phyloP scores from a whole-genome alignment of 2,888 invertebrate species.

The Anorthoa munda region DNA sequence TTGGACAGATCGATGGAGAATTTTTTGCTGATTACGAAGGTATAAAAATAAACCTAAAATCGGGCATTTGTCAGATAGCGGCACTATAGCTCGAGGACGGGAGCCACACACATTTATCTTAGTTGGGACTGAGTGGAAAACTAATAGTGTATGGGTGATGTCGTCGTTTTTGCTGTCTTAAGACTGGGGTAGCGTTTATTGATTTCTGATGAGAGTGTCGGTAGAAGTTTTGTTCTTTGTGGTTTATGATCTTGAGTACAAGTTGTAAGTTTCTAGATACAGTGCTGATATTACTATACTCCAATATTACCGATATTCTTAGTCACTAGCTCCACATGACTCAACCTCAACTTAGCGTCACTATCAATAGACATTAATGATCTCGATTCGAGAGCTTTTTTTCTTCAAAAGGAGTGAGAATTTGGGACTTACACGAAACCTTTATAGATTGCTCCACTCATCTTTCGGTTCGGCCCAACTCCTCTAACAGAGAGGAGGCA shows the following conservation, averaged over 20 bases:
- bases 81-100: too few species aligned
- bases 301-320: too few species aligned
- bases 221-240: neutral
- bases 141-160: conserved; percentile 56
- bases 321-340: neutral
- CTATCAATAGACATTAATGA: neutral
- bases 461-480: too few species aligned
- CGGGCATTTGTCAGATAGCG: too few species aligned
- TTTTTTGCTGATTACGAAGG: too few species aligned
- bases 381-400: neutral
- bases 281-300: neutral
- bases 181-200: conserved; percentile 30
- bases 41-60: too few species aligned
- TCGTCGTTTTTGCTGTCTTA: conserved; percentile 38
- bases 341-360: neutral
- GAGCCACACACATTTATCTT: conserved; percentile 50
- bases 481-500: too few species aligned
- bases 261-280: too few species aligned
- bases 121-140: conserved; percentile 50
- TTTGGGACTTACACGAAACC: neutral
- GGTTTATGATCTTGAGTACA: neutral
- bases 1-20: too few species aligned
- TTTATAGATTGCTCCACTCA: too few species aligned
- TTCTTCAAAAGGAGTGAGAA: neutral
- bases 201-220: conserved; percentile 12